Conservation (phyloP, 2,797 vertebrate species). For the Antennarius maculatus region DNA sequence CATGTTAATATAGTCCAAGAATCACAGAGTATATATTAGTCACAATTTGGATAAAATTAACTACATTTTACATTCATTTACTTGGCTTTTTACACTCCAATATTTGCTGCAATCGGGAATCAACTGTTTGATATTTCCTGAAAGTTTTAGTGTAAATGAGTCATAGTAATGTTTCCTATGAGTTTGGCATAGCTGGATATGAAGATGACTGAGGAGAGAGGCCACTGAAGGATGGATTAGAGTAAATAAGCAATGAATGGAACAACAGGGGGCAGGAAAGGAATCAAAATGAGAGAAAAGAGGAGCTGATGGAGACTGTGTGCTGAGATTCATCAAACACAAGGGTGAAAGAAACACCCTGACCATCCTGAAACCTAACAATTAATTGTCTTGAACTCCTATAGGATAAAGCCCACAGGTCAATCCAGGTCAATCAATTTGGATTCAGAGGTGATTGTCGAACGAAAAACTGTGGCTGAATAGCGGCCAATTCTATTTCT, state of each 20-base stretch:
- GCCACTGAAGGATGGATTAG: constrained; percentile 25
- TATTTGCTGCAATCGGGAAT: background rate
- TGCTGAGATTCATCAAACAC: constrained; percentile 49
- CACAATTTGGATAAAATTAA: too few relatives aligned
- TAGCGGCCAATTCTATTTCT: background rate
- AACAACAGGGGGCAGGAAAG: constrained; percentile 12
- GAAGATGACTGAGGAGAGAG: constrained; percentile 16
- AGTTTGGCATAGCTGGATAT: constrained; percentile 14
- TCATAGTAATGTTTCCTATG: constrained; percentile 9
- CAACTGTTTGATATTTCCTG: constrained; percentile 9
- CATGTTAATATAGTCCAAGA: too few relatives aligned
- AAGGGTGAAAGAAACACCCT: constrained; percentile 36
- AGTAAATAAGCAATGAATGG: constrained; percentile 22
- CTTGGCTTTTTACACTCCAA: background rate
- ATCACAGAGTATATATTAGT: too few relatives aligned
- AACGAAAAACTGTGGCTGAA: constrained; percentile 31
- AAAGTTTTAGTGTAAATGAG: background rate
- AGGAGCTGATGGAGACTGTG: constrained; percentile 34
- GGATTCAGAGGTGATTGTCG: constrained; percentile 26
- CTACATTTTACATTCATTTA: background rate
- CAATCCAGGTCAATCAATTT: constrained; percentile 41
- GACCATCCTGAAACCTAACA: constrained; percentile 45
- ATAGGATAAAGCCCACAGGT: constrained; percentile 31
- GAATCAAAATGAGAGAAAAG: constrained; percentile 14
- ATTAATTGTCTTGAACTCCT: constrained; percentile 27